Evolutionary conservation across 2,113 vertebrate species (phyloP).

Genomic region (Propithecus coquereli): DNA sequence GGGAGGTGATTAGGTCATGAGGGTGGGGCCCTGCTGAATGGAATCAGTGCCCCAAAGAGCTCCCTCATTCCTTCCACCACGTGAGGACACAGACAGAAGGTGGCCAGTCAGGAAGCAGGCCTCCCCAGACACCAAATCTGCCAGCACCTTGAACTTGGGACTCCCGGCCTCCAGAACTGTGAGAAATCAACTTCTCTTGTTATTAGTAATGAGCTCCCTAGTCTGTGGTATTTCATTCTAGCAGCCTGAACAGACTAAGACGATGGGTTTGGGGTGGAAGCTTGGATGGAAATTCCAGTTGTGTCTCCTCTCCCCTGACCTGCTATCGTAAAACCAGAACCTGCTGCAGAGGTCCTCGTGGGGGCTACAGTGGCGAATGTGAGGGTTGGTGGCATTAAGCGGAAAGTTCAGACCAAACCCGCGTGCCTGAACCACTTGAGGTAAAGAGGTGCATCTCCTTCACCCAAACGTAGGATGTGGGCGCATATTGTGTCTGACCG

Average conservation of each 20-base stretch:
- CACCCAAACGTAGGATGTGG: too few species aligned
- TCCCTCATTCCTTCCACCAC: background rate
- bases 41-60: background rate
- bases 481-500: fast-evolving
- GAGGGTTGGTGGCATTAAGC: too few species aligned
- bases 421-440: background rate
- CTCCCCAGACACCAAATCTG: background rate
- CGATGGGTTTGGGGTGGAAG: background rate
- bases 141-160: background rate
- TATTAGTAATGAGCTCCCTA: background rate
- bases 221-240: background rate
- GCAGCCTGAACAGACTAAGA: background rate
- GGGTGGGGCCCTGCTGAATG: background rate
- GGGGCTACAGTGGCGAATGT: too few species aligned
- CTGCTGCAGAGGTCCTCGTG: too few species aligned
- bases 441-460: background rate
- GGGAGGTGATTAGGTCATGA: background rate
- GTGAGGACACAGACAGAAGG: background rate
- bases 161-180: background rate
- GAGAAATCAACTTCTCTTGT: background rate
- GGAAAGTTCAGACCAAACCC: background rate
- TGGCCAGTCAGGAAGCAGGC: background rate
- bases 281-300: background rate
- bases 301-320: too few species aligned
- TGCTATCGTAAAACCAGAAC: background rate